Evolutionary conservation across 2,888 invertebrate genomes (phyloP).

Genomic region (Gymnoscelis rufifasciata): DNA sequence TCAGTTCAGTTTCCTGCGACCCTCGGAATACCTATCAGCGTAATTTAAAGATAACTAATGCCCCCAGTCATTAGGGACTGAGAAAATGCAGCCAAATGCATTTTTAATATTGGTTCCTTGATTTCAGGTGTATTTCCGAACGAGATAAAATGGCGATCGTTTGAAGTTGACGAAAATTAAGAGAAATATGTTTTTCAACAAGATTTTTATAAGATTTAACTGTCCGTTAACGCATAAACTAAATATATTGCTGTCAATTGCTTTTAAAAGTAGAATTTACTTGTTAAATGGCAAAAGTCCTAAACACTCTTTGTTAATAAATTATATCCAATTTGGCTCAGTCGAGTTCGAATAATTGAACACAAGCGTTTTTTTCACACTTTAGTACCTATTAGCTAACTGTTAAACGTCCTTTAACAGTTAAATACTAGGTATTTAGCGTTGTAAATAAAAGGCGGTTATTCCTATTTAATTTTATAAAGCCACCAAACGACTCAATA

Average conservation of each 20-base stretch:
- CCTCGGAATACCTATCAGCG: slow-evolving; percentile 57
- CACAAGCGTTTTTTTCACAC: too few species aligned
- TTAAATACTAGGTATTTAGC: background rate
- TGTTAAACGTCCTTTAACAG: background rate
- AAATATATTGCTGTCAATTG: too few species aligned
- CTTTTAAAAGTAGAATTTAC: too few species aligned
- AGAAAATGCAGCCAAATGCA: slow-evolving; percentile 64
- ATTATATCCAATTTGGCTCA: too few species aligned
- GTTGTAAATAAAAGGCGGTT: background rate
- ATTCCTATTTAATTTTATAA: background rate
- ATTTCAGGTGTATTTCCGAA: slow-evolving; percentile 53
- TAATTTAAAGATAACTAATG: slow-evolving; percentile 77
- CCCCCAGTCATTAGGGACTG: slow-evolving; percentile 63
- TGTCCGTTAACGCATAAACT: too few species aligned
- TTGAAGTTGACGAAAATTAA: too few species aligned
- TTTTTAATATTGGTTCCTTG: slow-evolving; percentile 56
- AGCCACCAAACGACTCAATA: slow-evolving; percentile 7
- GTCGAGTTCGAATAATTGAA: too few species aligned
- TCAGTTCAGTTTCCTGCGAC: slow-evolving; percentile 26
- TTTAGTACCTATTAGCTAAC: too few species aligned
- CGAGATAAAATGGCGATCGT: background rate
- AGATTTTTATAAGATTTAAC: too few species aligned
- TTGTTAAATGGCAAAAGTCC: too few species aligned
- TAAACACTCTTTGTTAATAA: too few species aligned
- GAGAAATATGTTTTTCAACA: too few species aligned